Conservation (phyloP, 2,888 invertebrate species). For the Xestia sexstrigata region DNA sequence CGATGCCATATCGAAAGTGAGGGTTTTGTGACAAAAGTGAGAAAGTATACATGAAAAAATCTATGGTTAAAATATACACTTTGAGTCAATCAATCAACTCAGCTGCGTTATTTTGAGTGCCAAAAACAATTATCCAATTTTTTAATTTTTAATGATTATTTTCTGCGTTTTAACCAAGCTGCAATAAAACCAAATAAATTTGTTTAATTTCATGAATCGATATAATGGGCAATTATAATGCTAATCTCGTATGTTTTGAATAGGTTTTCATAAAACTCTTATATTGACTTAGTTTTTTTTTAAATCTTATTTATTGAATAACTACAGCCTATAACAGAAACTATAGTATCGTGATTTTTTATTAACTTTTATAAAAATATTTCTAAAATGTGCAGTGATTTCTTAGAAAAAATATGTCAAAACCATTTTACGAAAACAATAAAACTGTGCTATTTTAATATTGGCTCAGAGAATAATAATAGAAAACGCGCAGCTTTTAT, state of each 20-base stretch:
- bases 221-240: not conserved
- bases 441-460: conserved; percentile 2
- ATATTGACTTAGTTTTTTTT: not conserved
- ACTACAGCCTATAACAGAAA: not conserved
- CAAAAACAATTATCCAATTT: not conserved
- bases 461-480: not conserved
- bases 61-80: not conserved
- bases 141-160: too few relatives aligned
- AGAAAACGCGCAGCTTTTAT: not conserved
- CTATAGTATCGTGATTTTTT: not conserved
- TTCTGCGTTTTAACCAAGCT: not conserved
- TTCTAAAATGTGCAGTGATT: not conserved
- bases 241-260: not conserved
- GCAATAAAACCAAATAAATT: not conserved
- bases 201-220: not conserved
- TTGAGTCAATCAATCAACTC: not conserved
- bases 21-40: not conserved
- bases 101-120: not conserved
- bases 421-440: not conserved
- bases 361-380: not conserved
- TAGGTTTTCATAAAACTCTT: not conserved
- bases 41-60: not conserved
- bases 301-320: not conserved
- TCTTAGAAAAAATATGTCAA: not conserved
- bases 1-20: conserved; percentile 13